phyloP scores from a whole-genome alignment of 2,888 invertebrate genomes.

The Clepsis dumicolana region DNA sequence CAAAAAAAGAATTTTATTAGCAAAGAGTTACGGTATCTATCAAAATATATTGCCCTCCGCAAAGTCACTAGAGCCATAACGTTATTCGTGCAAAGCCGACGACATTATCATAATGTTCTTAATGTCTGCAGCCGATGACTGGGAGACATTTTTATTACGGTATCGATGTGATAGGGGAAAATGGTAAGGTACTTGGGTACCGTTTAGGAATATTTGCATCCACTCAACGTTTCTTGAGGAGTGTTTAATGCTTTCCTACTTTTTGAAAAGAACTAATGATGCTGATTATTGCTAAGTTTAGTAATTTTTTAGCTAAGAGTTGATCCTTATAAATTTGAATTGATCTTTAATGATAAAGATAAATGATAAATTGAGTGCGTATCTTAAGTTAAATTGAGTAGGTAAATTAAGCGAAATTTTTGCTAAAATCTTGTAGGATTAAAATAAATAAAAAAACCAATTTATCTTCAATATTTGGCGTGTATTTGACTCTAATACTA shows the following conservation, averaged over 20 bases:
- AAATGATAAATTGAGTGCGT: no score
- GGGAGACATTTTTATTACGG: slow-evolving; percentile 44
- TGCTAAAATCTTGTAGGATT: no score
- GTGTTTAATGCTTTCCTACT: not conserved
- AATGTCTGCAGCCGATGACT: slow-evolving; percentile 33
- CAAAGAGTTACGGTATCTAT: slow-evolving; percentile 30
- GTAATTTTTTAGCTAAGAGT: not conserved
- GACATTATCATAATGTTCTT: slow-evolving; percentile 45
- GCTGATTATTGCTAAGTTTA: not conserved
- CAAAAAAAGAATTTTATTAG: not conserved
- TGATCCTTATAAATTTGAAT: no score
- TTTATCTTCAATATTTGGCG: no score
- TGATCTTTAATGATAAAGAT: no score
- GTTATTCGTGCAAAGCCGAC: slow-evolving; percentile 42
- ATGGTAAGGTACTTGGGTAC: slow-evolving; percentile 6
- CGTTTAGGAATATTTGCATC: slow-evolving; percentile 9
- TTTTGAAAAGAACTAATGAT: not conserved
- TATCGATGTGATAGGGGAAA: slow-evolving; percentile 27
- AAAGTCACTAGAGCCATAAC: slow-evolving; percentile 42
- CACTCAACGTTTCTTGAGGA: slow-evolving; percentile 4
- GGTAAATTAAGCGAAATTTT: no score
- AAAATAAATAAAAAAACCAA: no score
- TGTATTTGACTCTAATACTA: no score
- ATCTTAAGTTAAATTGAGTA: no score
- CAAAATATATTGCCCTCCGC: slow-evolving; percentile 34